A percentile compares a stretch with the other conserved stretches of the same genome.
phyloP scores from a whole-genome alignment of 2,113 vertebrate species.

The Hypocryptadius cinnamomeus region DNA sequence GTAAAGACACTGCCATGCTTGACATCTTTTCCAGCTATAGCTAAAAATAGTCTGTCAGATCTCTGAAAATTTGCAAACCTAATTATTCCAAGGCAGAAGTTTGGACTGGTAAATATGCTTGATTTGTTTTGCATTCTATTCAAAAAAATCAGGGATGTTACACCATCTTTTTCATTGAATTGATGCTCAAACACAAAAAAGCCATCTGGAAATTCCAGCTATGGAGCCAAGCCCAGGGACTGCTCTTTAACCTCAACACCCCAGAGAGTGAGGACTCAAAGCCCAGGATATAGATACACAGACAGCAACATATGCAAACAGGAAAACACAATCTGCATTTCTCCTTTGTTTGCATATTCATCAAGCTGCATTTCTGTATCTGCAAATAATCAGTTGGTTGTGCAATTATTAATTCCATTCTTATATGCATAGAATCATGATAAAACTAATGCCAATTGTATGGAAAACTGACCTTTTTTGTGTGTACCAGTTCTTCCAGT shows the following conservation, averaged over 20 bases:
- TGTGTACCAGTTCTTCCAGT: not conserved
- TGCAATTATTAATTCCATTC: not conserved
- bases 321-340: not conserved
- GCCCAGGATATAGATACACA: not conserved
- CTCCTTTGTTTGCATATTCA: not conserved
- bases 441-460: not conserved
- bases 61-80: not conserved
- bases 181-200: not conserved
- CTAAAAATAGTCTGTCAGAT: not conserved
- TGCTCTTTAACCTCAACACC: not conserved
- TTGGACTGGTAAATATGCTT: not conserved
- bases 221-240: not conserved
- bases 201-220: not conserved
- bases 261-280: not conserved
- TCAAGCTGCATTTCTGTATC: not conserved
- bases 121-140: not conserved
- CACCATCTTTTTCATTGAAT: not conserved
- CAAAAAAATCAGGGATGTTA: not conserved
- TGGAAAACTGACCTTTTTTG: not conserved
- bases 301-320: not conserved
- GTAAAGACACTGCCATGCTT: not conserved
- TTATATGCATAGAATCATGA: not conserved
- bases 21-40: not conserved
- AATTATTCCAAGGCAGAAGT: not conserved
- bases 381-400: not conserved